Evolutionary conservation across 2,888 invertebrate species (phyloP).

Genomic region (Lomographa bimaculata): DNA sequence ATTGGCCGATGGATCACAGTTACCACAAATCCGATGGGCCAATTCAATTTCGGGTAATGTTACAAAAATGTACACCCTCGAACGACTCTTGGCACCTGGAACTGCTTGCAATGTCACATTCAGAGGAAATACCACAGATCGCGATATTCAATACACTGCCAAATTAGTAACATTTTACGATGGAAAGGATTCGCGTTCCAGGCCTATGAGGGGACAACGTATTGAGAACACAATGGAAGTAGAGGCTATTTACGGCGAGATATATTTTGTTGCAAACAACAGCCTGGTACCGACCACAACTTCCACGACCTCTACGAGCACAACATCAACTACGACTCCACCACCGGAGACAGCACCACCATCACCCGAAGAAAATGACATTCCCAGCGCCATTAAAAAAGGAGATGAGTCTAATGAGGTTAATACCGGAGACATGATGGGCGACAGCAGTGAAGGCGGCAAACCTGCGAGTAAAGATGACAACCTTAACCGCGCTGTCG

Average conservation of each 20-base stretch:
- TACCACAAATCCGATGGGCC: slow-evolving; percentile 89
- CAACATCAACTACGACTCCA: slow-evolving; percentile 83
- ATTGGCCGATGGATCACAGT: slow-evolving; percentile 80
- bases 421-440: slow-evolving; percentile 57
- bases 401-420: slow-evolving; percentile 50
- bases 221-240: slow-evolving; percentile 88
- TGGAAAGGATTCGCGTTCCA: slow-evolving; percentile 82
- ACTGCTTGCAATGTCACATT: slow-evolving; percentile 93
- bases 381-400: slow-evolving; percentile 59
- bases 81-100: slow-evolving; percentile 88
- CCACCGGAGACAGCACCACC: slow-evolving; percentile 80
- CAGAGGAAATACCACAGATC: slow-evolving; percentile 87
- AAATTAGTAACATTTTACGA: slow-evolving; percentile 87
- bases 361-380: slow-evolving; percentile 68
- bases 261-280: slow-evolving; percentile 90
- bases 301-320: slow-evolving; percentile 85
- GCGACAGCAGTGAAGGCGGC: slow-evolving; percentile 58
- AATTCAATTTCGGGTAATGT: slow-evolving; percentile 79
- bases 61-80: slow-evolving; percentile 84
- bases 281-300: slow-evolving; percentile 91
- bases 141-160: slow-evolving; percentile 89
- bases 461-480: slow-evolving; percentile 59
- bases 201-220: slow-evolving; percentile 85
- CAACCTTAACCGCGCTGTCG: slow-evolving; percentile 61
- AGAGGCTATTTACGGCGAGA: slow-evolving; percentile 88